These are phyloP conservation scores for Forbesichthys papilliferus DNA, from an alignment of 2,113 vertebrate species.

Conservation along the genomic window DNA sequence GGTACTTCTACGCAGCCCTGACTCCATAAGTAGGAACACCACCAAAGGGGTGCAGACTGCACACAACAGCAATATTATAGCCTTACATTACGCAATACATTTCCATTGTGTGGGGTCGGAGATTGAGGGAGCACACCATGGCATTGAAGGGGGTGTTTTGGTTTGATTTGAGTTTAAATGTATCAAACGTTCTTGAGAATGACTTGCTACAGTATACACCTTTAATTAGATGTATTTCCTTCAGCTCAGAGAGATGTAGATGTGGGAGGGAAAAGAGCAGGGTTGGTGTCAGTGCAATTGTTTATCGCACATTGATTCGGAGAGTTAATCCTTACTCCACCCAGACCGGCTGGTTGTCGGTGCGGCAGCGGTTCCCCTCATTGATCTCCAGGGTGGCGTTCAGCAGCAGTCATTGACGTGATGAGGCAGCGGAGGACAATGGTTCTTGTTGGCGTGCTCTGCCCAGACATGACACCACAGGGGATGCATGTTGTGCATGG, in stretches of 20 bases:
- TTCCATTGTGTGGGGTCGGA: too few relatives aligned
- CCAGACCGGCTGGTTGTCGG: constrained; percentile 23
- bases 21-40: too few relatives aligned
- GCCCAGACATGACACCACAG: neutral
- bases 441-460: constrained; percentile 1
- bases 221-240: constrained; percentile 58
- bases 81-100: too few relatives aligned
- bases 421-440: neutral
- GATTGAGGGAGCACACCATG: too few relatives aligned
- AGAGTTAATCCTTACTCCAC: constrained; percentile 50
- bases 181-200: too few relatives aligned
- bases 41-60: too few relatives aligned
- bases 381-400: constrained; percentile 52
- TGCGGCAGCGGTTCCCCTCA: constrained; percentile 30
- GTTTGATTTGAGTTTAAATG: too few relatives aligned
- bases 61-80: too few relatives aligned
- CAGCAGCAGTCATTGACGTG: constrained; percentile 9
- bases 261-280: neutral
- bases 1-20: too few relatives aligned
- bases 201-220: too few relatives aligned
- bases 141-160: too few relatives aligned
- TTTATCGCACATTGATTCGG: constrained; percentile 56
- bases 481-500: neutral
- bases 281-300: constrained; percentile 40
- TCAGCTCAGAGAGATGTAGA: constrained; percentile 4